These are phyloP conservation scores for Aleadryas rufinucha DNA, from an alignment of 2,113 vertebrate species.

Conservation along the genomic window DNA sequence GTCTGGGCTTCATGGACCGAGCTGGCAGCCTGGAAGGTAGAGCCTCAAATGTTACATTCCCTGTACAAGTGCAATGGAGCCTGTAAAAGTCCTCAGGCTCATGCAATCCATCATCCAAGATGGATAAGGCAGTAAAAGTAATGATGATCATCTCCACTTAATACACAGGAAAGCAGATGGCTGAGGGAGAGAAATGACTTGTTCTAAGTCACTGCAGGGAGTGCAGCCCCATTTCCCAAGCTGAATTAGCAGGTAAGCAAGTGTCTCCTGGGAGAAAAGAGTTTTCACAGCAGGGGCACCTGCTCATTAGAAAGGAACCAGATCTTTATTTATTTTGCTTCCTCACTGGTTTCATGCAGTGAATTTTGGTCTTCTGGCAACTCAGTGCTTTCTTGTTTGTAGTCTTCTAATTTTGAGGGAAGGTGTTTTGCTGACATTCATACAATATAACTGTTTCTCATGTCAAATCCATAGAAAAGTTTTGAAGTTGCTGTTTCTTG, in stretches of 20 bases:
- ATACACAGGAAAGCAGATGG: background rate
- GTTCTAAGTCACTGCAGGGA: background rate
- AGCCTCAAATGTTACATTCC: background rate
- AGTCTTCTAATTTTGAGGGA: background rate
- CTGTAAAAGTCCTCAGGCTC: background rate
- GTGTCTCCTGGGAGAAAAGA: background rate
- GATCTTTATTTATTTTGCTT: background rate
- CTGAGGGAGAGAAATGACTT: background rate
- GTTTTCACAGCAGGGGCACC: background rate
- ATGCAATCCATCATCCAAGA: background rate
- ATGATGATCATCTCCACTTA: background rate
- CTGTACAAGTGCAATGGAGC: background rate
- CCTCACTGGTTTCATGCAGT: background rate
- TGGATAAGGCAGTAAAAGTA: background rate
- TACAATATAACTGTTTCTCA: background rate
- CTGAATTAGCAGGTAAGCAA: background rate
- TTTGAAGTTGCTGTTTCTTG: background rate
- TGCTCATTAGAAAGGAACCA: background rate
- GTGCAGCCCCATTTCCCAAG: background rate
- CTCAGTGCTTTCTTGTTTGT: background rate
- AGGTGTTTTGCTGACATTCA: background rate
- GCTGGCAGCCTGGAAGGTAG: background rate
- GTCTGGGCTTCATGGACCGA: accelerated
- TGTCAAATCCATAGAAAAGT: background rate
- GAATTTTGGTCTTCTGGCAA: background rate